Conservation (phyloP, 2,113 vertebrate genomes). For the Tautogolabrus adspersus region DNA sequence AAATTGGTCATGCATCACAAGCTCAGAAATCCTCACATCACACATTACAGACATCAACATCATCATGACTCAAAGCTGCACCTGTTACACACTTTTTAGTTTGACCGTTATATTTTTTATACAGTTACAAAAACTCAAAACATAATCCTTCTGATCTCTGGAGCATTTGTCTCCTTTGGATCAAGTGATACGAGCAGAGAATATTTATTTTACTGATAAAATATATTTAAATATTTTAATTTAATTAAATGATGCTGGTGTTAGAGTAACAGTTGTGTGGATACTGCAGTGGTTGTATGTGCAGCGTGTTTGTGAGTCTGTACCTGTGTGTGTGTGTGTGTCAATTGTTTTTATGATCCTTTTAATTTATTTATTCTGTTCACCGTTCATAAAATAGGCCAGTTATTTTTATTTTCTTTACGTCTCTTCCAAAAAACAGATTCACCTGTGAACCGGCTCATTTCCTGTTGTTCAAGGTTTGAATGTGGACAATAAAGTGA, state of each 20-base stretch:
- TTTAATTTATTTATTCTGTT: conserved; percentile 42
- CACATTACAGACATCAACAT: background rate
- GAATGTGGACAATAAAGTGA: conserved; percentile 63
- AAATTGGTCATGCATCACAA: too few species aligned
- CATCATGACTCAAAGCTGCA: background rate
- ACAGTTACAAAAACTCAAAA: background rate
- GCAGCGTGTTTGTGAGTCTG: background rate
- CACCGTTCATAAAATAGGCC: background rate
- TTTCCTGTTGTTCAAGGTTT: conserved; percentile 32
- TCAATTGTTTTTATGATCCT: background rate
- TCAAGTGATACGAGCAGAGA: background rate
- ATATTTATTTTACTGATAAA: conserved; percentile 20
- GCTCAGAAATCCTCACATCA: too few species aligned
- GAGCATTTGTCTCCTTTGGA: background rate
- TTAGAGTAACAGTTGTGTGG: background rate
- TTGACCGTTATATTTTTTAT: background rate
- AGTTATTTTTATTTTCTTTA: background rate
- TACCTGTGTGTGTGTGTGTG: background rate
- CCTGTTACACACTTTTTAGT: background rate
- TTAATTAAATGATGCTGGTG: conserved; percentile 20
- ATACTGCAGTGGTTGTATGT: background rate
- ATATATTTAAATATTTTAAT: conserved; percentile 31
- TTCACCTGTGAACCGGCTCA: background rate
- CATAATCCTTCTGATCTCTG: too few species aligned
- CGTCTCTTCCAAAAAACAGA: background rate